A percentile compares a stretch with the other conserved stretches of the same genome.
phyloP scores from a whole-genome alignment of 64 coral and sea anemone species.

The Acropora yongei region DNA sequence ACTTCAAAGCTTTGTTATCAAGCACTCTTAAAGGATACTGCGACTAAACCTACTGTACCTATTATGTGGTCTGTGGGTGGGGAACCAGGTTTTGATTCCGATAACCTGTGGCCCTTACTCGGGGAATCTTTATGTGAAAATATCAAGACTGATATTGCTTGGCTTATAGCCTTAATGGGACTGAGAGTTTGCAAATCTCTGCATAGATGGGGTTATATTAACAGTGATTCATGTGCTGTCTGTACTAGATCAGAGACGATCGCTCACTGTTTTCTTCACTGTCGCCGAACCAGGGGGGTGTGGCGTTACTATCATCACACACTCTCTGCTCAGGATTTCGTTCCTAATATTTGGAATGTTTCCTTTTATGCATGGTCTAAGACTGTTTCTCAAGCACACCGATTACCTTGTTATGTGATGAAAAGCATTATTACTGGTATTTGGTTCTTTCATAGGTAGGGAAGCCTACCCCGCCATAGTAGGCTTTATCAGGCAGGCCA shows the following conservation, averaged over 20 bases:
- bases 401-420: neutral
- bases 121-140: no score
- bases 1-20: no score
- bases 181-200: neutral
- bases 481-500: neutral
- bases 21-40: no score
- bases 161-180: neutral
- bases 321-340: neutral
- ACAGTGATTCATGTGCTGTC: neutral
- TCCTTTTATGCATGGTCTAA: no score
- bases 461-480: neutral
- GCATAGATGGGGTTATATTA: neutral
- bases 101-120: no score
- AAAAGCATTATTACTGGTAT: neutral
- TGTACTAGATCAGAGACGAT: no score
- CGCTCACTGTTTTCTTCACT: conserved; percentile 12
- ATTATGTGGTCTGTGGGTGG: no score
- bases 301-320: neutral
- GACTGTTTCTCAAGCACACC: no score
- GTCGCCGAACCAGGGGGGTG: neutral
- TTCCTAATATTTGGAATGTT: neutral
- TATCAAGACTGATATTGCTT: no score
- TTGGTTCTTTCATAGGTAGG: neutral
- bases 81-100: no score
- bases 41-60: no score